A percentile compares a stretch with the other conserved stretches of the same genome.
These are phyloP conservation scores for Salvator merianae DNA, from an alignment of 2,113 vertebrate genomes.

Conservation along the genomic window DNA sequence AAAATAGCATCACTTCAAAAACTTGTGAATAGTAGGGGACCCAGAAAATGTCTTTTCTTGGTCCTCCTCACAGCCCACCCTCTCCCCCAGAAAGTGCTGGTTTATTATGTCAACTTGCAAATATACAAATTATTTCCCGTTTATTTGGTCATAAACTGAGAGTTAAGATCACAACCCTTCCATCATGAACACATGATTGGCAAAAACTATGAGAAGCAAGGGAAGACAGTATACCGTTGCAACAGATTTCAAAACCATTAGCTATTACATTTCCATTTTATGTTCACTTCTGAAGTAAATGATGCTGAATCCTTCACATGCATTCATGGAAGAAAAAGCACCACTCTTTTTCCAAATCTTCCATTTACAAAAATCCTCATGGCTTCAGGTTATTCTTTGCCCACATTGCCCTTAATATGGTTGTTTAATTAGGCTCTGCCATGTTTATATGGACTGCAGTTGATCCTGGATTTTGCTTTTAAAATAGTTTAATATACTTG, in stretches of 20 bases:
- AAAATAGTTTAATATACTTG: not conserved
- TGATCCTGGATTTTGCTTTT: not conserved
- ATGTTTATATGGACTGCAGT: not conserved
- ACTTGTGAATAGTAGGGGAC: too few species aligned
- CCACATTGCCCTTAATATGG: not conserved
- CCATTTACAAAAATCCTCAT: constrained; percentile 1
- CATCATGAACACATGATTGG: too few species aligned
- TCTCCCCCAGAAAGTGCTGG: too few species aligned
- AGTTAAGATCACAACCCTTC: too few species aligned
- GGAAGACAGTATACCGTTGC: too few species aligned
- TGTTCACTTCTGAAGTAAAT: not conserved
- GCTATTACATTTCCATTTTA: not conserved
- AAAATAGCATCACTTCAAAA: too few species aligned
- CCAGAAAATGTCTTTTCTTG: not conserved
- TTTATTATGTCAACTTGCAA: too few species aligned
- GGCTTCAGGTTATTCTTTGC: constrained; percentile 22
- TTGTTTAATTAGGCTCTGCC: not conserved
- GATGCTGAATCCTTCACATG: not conserved
- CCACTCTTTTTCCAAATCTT: constrained; percentile 21
- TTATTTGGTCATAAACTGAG: too few species aligned
- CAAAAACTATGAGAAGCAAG: too few species aligned
- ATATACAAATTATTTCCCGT: too few species aligned
- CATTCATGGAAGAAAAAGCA: rapidly evolving
- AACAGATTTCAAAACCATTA: not conserved
- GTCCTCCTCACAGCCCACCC: too few species aligned